Evolutionary conservation across 2,888 invertebrate species (phyloP), one percentile per base, ranked within the genome.

Genomic region (Neocrepidodera transversa): DNA sequence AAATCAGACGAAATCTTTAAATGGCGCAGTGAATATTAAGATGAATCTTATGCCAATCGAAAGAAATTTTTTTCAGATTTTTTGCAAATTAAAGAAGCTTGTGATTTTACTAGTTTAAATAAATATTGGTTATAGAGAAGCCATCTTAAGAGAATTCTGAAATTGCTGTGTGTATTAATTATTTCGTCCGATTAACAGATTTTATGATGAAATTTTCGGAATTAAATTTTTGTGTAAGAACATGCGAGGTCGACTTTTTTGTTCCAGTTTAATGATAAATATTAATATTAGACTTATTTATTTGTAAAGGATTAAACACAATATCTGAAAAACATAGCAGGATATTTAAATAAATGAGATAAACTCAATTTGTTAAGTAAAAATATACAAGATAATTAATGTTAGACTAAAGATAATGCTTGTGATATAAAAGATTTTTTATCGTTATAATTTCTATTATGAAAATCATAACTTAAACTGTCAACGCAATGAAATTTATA

Each of bases 331-430:
- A 42, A 53, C 20, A 20, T 53, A 42, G 20, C 11, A 26, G 13
- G 18, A 20, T 45, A 54, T 54, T 54, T 45, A 36, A 54, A 54
- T 54, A 54, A 54, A 47, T 54, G 23, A 54, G 45, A 54, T 54
- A 54, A 54, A 54, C 54, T 54, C 16, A n/a, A 36, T 54, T 54
- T 54, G 45, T 54, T 45, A 54, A 54, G 45, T 54, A 45, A 45
- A 54, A 30, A 16, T 36, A 54, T 45, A 54, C 54, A 54, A 40
- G 45, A 54, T 54, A 54, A 54, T 54, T 20, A 35, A 47, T 36
- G 20, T 18, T 54, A 26, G 17, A 36, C 43, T 53, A 53, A 53
- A 53, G 52, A 52, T 52, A 52, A 52, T 42, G 43, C 53, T 43
- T 28, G 32, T 43, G 43, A 23, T 32, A 53, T 53, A 43, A 53